Percentiles rank a stretch among this genome's conserved stretches.
Evolutionary conservation across 2,113 vertebrate genomes (phyloP).

Genomic region (Eptesicus fuscus): DNA sequence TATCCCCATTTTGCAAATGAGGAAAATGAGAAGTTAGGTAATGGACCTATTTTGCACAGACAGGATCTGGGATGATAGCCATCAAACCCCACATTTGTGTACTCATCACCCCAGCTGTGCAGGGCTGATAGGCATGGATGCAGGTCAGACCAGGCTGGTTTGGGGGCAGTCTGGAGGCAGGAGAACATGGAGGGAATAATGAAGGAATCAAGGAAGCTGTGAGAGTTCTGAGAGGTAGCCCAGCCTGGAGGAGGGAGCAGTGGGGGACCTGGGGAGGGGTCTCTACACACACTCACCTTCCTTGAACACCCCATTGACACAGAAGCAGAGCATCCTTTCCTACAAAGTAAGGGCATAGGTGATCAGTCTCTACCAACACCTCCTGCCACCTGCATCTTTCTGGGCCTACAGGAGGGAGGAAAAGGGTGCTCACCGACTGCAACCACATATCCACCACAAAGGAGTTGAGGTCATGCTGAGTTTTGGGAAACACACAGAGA

Average conservation of each 20-base stretch:
- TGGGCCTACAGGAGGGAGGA: neutral
- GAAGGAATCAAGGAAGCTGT: neutral
- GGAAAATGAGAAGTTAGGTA: neutral
- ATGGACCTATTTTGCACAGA: neutral
- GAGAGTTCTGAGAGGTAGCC: constrained; percentile 51
- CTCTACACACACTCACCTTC: constrained; percentile 66
- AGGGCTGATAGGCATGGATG: neutral
- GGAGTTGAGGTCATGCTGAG: constrained; percentile 86
- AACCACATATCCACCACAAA: constrained; percentile 86
- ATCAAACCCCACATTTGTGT: neutral
- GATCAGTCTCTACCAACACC: too few relatives aligned
- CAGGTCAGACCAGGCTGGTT: neutral
- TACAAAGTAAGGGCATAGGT: constrained; percentile 58
- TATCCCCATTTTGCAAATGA: neutral
- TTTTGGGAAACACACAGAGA: constrained; percentile 87
- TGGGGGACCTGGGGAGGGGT: too few relatives aligned
- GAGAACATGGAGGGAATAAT: neutral
- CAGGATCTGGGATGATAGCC: neutral
- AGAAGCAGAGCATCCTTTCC: constrained; percentile 88
- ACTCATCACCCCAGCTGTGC: neutral
- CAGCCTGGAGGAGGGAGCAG: neutral
- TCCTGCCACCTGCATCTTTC: neutral
- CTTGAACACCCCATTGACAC: constrained; percentile 89
- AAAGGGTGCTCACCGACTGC: constrained; percentile 79
- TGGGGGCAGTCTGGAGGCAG: neutral